These are phyloP conservation scores for Apodemia hepburni DNA, from an alignment of 2,888 invertebrate genomes.

Conservation along the genomic window DNA sequence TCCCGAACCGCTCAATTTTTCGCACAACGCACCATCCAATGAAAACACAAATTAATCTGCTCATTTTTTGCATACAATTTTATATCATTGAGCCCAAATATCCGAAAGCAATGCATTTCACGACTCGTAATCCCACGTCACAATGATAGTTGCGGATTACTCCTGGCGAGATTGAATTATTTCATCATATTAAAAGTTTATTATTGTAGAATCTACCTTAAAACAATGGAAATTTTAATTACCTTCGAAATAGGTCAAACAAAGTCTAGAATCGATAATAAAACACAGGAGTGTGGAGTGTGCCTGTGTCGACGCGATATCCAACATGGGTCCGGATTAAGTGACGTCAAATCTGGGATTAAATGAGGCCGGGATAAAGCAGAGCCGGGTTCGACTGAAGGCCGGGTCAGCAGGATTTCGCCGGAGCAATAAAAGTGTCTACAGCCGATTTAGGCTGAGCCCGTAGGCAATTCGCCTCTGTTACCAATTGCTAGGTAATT, in stretches of 20 bases:
- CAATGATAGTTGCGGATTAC: slow-evolving; percentile 68
- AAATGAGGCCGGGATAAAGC: slow-evolving; percentile 72
- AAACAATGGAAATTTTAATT: slow-evolving; percentile 1
- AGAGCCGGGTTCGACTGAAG: slow-evolving; percentile 63
- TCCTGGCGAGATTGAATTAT: slow-evolving; percentile 65
- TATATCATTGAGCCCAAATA: slow-evolving; percentile 73
- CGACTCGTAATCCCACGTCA: slow-evolving; percentile 63
- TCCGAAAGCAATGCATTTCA: slow-evolving; percentile 58
- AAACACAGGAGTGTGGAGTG: slow-evolving; percentile 51
- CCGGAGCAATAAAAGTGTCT: slow-evolving; percentile 80
- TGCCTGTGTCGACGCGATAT: slow-evolving; percentile 81
- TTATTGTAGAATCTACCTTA: slow-evolving; percentile 31
- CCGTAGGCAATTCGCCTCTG: slow-evolving; percentile 70
- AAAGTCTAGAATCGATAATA: slow-evolving; percentile 70
- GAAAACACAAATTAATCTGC: slow-evolving; percentile 78
- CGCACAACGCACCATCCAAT: slow-evolving; percentile 75
- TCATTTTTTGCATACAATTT: slow-evolving; percentile 78
- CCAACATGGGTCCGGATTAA: slow-evolving; percentile 84
- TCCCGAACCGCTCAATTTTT: slow-evolving; percentile 70
- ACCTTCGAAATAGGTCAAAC: slow-evolving; percentile 38
- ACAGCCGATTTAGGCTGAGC: slow-evolving; percentile 79
- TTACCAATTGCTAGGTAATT: slow-evolving; percentile 79
- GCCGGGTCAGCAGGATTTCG: slow-evolving; percentile 76
- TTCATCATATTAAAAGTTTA: slow-evolving; percentile 54
- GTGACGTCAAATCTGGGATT: slow-evolving; percentile 80